Conservation (phyloP, 2,113 vertebrate species). For the Coryphaenoides rupestris region DNA sequence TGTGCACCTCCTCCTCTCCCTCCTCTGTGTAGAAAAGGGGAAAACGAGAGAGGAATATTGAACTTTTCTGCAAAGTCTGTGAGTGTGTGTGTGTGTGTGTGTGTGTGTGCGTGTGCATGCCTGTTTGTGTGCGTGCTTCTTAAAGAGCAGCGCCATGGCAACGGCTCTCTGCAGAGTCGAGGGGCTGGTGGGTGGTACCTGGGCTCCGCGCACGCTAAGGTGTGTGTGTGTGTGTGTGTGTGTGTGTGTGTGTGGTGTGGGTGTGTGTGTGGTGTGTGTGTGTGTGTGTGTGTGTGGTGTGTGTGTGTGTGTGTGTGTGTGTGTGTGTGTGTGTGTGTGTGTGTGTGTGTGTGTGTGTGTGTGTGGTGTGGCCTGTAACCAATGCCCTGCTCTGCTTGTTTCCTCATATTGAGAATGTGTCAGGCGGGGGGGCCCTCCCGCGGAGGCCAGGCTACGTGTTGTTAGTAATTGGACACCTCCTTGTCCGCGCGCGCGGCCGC, state of each 20-base stretch:
- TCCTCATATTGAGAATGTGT: no score
- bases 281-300: no score
- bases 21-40: conserved; percentile 47
- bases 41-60: conserved; percentile 62
- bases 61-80: conserved; percentile 35
- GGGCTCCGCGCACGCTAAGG: no score
- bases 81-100: conserved; percentile 20
- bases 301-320: no score
- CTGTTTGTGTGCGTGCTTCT: conserved; percentile 1
- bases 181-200: conserved; percentile 56
- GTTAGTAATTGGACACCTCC: conserved; percentile 47
- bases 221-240: no score
- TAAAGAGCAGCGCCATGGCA: conserved; percentile 69
- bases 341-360: no score
- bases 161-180: conserved; percentile 55
- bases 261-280: no score
- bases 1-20: conserved; percentile 25
- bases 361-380: no score
- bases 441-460: conserved; percentile 40
- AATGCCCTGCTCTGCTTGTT: no score
- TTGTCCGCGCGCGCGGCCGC: conserved; percentile 18
- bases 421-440: conserved; percentile 19
- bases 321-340: no score
- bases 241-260: no score
- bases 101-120: conserved; percentile 22